These are phyloP conservation scores for Strix aluco DNA, from an alignment of 2,113 vertebrate species.

Conservation along the genomic window DNA sequence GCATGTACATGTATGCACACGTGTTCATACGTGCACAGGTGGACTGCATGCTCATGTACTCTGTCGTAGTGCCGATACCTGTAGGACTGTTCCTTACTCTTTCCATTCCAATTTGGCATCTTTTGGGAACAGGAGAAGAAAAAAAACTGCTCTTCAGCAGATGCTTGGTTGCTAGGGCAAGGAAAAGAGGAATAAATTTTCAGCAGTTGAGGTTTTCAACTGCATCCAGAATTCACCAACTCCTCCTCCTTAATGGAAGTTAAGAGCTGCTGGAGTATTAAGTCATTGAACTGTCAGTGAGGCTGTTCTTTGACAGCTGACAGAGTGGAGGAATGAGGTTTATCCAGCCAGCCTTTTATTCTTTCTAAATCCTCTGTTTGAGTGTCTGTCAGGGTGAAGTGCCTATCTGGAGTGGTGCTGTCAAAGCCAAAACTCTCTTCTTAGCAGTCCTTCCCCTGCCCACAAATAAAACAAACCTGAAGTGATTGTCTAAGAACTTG, in stretches of 20 bases:
- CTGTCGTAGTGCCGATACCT: background rate
- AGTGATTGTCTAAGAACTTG: background rate
- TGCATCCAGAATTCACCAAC: slow-evolving; percentile 38
- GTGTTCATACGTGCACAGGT: fast-evolving
- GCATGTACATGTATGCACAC: fast-evolving
- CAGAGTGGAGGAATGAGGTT: slow-evolving; percentile 58
- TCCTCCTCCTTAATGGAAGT: slow-evolving; percentile 50
- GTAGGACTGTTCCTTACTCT: background rate
- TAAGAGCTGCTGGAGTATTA: slow-evolving; percentile 53
- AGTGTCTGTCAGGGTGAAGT: slow-evolving; percentile 53
- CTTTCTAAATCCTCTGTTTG: slow-evolving; percentile 54
- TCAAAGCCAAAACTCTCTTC: slow-evolving; percentile 64
- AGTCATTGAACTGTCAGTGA: slow-evolving; percentile 57
- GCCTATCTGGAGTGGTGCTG: slow-evolving; percentile 56
- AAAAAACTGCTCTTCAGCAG: slow-evolving; percentile 14
- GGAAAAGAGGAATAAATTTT: slow-evolving; percentile 39
- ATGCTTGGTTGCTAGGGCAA: slow-evolving; percentile 15
- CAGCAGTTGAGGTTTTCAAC: slow-evolving; percentile 5
- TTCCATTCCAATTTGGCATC: background rate
- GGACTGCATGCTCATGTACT: fast-evolving
- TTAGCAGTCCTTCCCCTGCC: slow-evolving; percentile 40
- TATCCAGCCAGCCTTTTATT: slow-evolving; percentile 70
- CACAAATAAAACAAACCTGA: background rate
- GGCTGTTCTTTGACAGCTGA: slow-evolving; percentile 64
- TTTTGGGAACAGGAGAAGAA: background rate